Evolutionary conservation across 1,140 invertebrate genomes (phyloP).

Genomic region (Lepidurus apus): DNA sequence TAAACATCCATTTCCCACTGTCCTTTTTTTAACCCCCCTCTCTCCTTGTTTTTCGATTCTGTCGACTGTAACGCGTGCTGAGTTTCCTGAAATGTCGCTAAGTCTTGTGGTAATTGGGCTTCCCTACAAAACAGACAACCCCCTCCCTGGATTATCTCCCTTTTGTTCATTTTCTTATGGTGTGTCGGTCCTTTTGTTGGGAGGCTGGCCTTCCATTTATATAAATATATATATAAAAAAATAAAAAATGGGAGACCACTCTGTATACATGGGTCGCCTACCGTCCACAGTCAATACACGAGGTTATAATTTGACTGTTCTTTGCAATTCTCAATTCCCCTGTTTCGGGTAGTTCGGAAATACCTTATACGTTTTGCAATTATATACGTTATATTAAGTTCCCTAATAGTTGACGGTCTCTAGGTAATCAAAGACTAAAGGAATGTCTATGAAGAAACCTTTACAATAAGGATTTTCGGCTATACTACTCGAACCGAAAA

Average conservation of each 20-base stretch:
- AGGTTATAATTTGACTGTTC: not conserved
- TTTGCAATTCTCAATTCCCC: not conserved
- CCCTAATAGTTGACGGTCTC: too few relatives aligned
- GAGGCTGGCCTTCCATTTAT: slow-evolving; percentile 12
- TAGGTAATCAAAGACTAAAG: too few relatives aligned
- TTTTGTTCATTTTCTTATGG: not conserved
- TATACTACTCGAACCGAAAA: too few relatives aligned
- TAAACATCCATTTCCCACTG: not conserved
- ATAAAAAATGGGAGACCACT: not conserved
- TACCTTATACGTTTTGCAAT: too few relatives aligned
- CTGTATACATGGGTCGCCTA: slow-evolving; percentile 7
- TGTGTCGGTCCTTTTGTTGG: not conserved
- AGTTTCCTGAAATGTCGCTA: not conserved
- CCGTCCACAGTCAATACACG: slow-evolving; percentile 20
- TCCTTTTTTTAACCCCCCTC: not conserved
- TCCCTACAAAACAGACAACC: not conserved
- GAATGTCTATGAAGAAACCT: too few relatives aligned
- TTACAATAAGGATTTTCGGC: too few relatives aligned
- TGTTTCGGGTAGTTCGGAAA: not conserved
- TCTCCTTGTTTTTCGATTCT: not conserved
- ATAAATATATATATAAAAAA: not conserved
- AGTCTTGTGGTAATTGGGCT: not conserved
- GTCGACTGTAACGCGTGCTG: not conserved
- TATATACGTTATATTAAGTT: too few relatives aligned
- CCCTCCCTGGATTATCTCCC: not conserved